Base-by-base conservation (phyloP, 1,140 invertebrate genomes). In the Papilio helenus region DNA sequence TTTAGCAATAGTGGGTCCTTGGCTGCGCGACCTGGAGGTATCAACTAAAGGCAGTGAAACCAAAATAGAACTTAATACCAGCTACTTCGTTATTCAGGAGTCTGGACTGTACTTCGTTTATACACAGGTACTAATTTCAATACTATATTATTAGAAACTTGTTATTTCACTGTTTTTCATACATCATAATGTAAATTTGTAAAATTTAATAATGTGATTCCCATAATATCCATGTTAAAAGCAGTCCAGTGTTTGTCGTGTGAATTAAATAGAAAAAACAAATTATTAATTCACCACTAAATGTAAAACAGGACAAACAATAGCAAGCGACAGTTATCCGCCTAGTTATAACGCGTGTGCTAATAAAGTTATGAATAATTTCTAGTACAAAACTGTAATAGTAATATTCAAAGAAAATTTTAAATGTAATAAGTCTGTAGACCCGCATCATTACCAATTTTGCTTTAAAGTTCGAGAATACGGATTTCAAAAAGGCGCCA, bases 101-200 rank as follows among this genome's bases (percentile, higher is more conserved):
- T 81, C 83, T 10, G 92, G 92, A 5, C 81, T 93, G 14, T 94
- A 92, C 78, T 85, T 94, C 71, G 74, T 94, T 23, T 94, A 94
- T 79, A 90, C 92, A 39, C 92, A 94, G 87, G 92, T 87, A 74
- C n/a, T n/a, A n/a, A n/a, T n/a, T n/a, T n/a, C n/a, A n/a, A n/a
- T n/a, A n/a, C n/a, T n/a, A n/a, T n/a, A n/a, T n/a, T n/a, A n/a
- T n/a, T n/a, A n/a, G n/a, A n/a, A n/a, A n/a, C n/a, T n/a, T n/a
- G n/a, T n/a, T n/a, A n/a, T n/a, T n/a, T n/a, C n/a, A n/a, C n/a
- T n/a, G n/a, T n/a, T n/a, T n/a, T n/a, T n/a, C n/a, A n/a, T n/a
- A n/a, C n/a, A n/a, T n/a, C n/a, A n/a, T n/a, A n/a, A n/a, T n/a
- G n/a, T n/a, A n/a, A n/a, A n/a, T n/a, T n/a, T n/a, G n/a, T n/a